A percentile compares a stretch with the other conserved stretches of the same genome.
phyloP scores from a whole-genome alignment of 1,140 invertebrate species.

The Orussus abietinus region DNA sequence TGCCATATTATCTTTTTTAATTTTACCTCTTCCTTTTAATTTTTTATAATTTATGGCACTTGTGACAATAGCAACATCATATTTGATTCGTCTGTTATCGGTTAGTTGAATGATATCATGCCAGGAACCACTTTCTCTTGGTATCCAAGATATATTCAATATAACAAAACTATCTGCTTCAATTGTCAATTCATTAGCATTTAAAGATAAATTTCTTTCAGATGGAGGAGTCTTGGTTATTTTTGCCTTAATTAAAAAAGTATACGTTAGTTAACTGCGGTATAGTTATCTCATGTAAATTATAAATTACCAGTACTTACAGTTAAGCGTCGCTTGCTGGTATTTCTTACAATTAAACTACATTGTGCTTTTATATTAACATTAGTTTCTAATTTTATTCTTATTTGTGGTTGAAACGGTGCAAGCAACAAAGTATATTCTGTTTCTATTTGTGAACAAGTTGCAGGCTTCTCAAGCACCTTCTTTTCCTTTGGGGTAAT shows the following conservation, averaged over 20 bases:
- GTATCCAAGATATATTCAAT: constrained; percentile 61
- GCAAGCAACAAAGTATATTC: constrained; percentile 26
- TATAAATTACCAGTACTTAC: constrained; percentile 21
- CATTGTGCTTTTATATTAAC: constrained; percentile 26
- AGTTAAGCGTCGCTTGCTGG: constrained; percentile 24
- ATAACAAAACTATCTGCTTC: constrained; percentile 45
- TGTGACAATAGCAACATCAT: constrained; percentile 61
- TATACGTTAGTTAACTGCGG: neutral
- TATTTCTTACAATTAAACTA: constrained; percentile 34
- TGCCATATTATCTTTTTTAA: constrained; percentile 23
- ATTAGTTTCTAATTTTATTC: constrained; percentile 31
- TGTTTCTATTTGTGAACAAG: constrained; percentile 9
- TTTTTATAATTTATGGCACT: constrained; percentile 24
- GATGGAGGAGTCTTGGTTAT: constrained; percentile 56
- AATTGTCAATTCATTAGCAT: constrained; percentile 50
- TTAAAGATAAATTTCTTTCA: constrained; percentile 57
- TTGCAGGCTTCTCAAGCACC: constrained; percentile 4
- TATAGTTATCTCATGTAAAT: constrained; percentile 6
- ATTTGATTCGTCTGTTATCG: constrained; percentile 61
- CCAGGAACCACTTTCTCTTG: constrained; percentile 55
- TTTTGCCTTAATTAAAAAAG: constrained; percentile 54
- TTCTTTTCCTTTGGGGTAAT: constrained; percentile 33
- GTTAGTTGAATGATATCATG: constrained; percentile 61
- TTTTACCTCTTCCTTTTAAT: constrained; percentile 49
- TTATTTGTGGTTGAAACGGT: constrained; percentile 42